Evolutionary conservation across 2,888 invertebrate species (phyloP).

Genomic region (Argyresthia albistria): DNA sequence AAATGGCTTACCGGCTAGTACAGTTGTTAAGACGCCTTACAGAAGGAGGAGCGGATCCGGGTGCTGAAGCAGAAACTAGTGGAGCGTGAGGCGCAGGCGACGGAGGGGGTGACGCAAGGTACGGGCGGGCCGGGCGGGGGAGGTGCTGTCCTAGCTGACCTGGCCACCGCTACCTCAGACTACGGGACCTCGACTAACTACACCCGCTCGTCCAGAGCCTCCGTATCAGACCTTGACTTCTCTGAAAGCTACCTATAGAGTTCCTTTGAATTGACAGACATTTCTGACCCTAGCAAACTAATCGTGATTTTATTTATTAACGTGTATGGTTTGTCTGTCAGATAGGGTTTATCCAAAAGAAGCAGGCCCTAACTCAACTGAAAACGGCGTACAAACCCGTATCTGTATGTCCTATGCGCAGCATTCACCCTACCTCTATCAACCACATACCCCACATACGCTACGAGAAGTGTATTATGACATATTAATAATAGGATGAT

Average conservation of each 20-base stretch:
- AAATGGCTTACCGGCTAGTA: too few relatives aligned
- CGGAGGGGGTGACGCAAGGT: slow-evolving; percentile 76
- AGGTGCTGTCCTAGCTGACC: slow-evolving; percentile 78
- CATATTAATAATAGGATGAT: too few relatives aligned
- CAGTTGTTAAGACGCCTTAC: slow-evolving; percentile 15
- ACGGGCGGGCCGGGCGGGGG: slow-evolving; percentile 65
- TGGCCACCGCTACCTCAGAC: slow-evolving; percentile 85
- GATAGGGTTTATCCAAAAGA: too few relatives aligned
- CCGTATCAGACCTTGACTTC: slow-evolving; percentile 90
- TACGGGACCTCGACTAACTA: slow-evolving; percentile 84
- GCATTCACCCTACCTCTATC: too few relatives aligned
- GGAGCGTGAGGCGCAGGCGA: slow-evolving; percentile 80
- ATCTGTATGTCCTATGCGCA: too few relatives aligned
- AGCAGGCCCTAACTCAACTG: too few relatives aligned
- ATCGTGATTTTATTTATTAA: too few relatives aligned
- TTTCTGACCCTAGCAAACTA: too few relatives aligned
- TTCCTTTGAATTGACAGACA: background rate
- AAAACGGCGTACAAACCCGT: too few relatives aligned
- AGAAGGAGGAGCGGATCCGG: slow-evolving; percentile 93
- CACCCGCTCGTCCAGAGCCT: slow-evolving; percentile 86
- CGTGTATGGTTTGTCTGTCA: too few relatives aligned
- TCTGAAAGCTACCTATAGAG: slow-evolving; percentile 86
- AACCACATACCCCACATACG: too few relatives aligned
- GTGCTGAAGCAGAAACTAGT: slow-evolving; percentile 84
- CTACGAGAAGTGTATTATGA: too few relatives aligned